Evolutionary conservation across 1,140 invertebrate genomes (phyloP).

Genomic region (Pseudomyrmex pallidus): DNA sequence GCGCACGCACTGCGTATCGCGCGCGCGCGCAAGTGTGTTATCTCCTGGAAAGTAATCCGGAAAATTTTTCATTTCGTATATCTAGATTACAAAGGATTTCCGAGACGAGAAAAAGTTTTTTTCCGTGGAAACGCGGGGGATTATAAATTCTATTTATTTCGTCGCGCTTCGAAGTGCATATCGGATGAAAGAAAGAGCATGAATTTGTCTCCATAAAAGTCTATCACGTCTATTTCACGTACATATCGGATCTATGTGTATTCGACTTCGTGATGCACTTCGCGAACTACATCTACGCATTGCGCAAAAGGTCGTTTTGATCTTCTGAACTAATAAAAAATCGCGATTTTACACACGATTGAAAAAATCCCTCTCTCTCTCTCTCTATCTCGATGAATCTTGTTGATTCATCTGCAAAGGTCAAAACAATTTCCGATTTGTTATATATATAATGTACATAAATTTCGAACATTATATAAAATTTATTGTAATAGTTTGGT

Average conservation of each 20-base stretch:
- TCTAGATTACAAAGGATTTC: conserved; percentile 1
- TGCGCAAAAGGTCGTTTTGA: not conserved
- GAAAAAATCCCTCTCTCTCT: too few relatives aligned
- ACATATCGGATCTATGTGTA: not conserved
- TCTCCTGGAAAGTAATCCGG: conserved; percentile 8
- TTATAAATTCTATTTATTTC: conserved; percentile 11
- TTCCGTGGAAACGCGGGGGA: not conserved
- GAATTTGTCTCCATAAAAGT: not conserved
- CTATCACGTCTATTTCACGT: not conserved
- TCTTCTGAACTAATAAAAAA: too few relatives aligned
- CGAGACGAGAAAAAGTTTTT: too few relatives aligned
- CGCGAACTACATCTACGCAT: not conserved
- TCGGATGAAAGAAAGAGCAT: not conserved
- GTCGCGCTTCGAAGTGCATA: not conserved
- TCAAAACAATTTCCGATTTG: too few relatives aligned
- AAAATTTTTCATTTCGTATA: conserved; percentile 20
- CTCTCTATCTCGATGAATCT: too few relatives aligned
- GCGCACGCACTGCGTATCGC: not conserved
- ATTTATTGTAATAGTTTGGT: too few relatives aligned
- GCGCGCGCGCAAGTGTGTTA: not conserved
- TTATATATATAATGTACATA: too few relatives aligned
- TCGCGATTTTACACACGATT: too few relatives aligned
- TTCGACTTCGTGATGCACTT: not conserved
- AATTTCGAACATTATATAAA: too few relatives aligned
- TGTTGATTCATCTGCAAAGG: too few relatives aligned